Evolutionary conservation across 2,888 invertebrate genomes (phyloP), one percentile per base, ranked within the genome.

Genomic region (Thymelicus acteon): DNA sequence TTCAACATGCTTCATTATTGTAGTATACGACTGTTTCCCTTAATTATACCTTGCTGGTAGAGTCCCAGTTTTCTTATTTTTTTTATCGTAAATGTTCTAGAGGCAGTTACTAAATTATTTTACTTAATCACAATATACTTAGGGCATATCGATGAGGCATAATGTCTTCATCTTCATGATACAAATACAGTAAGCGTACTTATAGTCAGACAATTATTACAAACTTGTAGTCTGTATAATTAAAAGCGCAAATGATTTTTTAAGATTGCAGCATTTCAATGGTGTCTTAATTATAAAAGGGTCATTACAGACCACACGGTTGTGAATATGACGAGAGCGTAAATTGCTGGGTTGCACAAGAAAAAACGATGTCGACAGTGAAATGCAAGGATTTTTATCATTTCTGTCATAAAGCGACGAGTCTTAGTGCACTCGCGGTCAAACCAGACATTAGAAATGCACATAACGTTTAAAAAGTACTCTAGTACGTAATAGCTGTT

Each of bases 361-460:
- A 79, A 81, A 80, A 73, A 75, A 80, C 78, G 76, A 52, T 82
- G 83, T 80, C 75, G 78, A 76, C 78, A 80, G 78, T 75, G 72
- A 73, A 76, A 75, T 75, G 72, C 72, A 79, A 79, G 78, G 72
- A 70, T 70, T 73, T 75, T 73, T 75, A 75, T 73, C 72, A 72
- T 75, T 73, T 74, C 72, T 69, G 52, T 67, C 67, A 68, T 73
- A 65, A 74, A 82, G 80, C 48, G 48, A 79, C 78, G 74, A 78
- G 78, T 78, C 78, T 75, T 77, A 82, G 78, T 77, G 73, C 76
- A 78, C 73, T 84, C 80, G 82, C 84, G 77, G 80, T 84, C 79
- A 86, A 87, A 87, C 85, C 79, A 79, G 79, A 74, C 85, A 88
- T 87, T 86, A 85, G 86, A 76, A 87, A 89, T 88, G 86, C 82